Evolutionary conservation across 2,113 vertebrate genomes (phyloP).

Genomic region (Axis porcinus): DNA sequence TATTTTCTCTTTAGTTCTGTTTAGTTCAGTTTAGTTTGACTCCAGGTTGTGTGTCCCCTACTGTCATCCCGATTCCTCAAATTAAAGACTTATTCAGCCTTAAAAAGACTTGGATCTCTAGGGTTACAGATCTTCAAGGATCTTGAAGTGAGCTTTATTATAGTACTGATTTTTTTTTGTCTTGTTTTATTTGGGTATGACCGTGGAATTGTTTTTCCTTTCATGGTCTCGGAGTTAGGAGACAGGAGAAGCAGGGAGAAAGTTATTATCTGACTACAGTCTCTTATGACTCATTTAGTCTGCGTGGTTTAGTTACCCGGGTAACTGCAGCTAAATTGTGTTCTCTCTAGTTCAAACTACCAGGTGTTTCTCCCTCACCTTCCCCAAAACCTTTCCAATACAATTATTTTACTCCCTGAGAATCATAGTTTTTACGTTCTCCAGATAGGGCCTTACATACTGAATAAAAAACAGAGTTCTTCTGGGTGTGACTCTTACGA

Average conservation of each 20-base stretch:
- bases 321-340: slow-evolving; percentile 40
- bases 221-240: slow-evolving; percentile 22
- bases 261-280: slow-evolving; percentile 35
- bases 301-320: slow-evolving; percentile 44
- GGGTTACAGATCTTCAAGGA: neutral
- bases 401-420: slow-evolving; percentile 26
- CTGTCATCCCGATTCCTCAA: neutral
- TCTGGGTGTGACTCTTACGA: slow-evolving; percentile 8
- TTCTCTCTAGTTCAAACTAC: slow-evolving; percentile 11
- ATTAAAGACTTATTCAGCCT: neutral
- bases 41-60: neutral
- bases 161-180: neutral
- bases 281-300: slow-evolving; percentile 44
- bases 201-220: neutral
- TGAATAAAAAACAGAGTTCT: neutral
- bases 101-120: slow-evolving; percentile 19
- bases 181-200: slow-evolving; percentile 6
- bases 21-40: slow-evolving; percentile 8
- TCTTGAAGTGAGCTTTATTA: slow-evolving; percentile 15
- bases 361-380: slow-evolving; percentile 22
- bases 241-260: neutral
- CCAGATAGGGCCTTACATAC: neutral
- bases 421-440: neutral
- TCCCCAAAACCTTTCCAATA: neutral
- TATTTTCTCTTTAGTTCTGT: neutral